Conservation (phyloP, 2,113 vertebrate species). For the Numida meleagris region DNA sequence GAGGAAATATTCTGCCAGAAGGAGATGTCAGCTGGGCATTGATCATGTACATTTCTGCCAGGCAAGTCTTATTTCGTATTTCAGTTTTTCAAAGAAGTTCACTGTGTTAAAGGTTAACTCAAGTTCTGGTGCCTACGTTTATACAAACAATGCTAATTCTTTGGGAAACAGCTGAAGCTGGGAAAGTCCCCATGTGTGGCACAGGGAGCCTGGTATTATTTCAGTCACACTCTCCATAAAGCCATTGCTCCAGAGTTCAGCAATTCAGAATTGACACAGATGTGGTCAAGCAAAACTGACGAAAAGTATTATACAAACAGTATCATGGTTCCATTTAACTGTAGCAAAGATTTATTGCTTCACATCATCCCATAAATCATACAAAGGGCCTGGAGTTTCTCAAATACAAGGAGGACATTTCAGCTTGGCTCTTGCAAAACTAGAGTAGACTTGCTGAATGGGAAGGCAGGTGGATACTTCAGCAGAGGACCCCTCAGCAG, state of each 20-base stretch:
- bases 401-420: not conserved
- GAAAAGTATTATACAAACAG: conserved; percentile 11
- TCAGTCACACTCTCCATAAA: not conserved
- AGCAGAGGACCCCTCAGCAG: not conserved
- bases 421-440: not conserved
- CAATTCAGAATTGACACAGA: not conserved
- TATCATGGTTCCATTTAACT: not conserved
- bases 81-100: not conserved
- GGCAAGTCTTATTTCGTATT: not conserved
- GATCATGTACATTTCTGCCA: not conserved
- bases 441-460: not conserved
- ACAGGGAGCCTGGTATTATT: not conserved
- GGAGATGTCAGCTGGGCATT: not conserved
- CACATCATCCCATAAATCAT: not conserved
- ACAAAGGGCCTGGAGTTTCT: conserved; percentile 23
- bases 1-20: not conserved
- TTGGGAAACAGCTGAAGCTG: not conserved
- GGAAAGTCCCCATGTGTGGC: not conserved
- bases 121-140: not conserved
- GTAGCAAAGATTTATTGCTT: conserved; percentile 30
- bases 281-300: conserved; percentile 1
- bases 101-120: not conserved
- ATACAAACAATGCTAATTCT: not conserved
- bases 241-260: not conserved
- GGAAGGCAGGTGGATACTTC: not conserved